Evolutionary conservation across 2,888 invertebrate species (phyloP).

Genomic region (Drosophila meridiana): DNA sequence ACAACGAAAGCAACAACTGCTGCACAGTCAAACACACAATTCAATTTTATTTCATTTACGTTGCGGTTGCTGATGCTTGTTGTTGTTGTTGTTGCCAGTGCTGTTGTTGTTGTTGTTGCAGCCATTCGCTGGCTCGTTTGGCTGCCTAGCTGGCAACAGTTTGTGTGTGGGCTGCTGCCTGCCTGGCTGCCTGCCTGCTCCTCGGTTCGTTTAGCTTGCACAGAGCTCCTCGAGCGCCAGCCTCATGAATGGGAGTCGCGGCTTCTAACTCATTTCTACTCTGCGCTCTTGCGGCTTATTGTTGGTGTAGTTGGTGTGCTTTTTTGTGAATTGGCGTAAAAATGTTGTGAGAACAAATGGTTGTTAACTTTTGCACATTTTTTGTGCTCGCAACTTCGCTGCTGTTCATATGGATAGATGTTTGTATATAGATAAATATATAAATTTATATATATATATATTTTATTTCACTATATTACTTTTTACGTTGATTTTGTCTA

Average conservation of each 20-base stretch:
- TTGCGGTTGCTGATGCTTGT: slow-evolving; percentile 47
- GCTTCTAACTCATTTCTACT: slow-evolving; percentile 74
- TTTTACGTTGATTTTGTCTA: slow-evolving; percentile 52
- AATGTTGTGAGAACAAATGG: slow-evolving; percentile 81
- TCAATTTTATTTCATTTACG: slow-evolving; percentile 77
- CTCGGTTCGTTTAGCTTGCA: slow-evolving; percentile 60
- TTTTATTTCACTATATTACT: slow-evolving; percentile 32
- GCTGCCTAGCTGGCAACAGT: slow-evolving; percentile 56
- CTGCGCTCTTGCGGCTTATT: slow-evolving; percentile 26
- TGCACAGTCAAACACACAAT: slow-evolving; percentile 74
- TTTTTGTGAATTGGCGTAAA: slow-evolving; percentile 80
- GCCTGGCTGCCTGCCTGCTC: slow-evolving; percentile 31
- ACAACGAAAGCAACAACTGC: slow-evolving; percentile 57
- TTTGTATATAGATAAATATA: background rate
- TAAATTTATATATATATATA: background rate
- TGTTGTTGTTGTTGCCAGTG: slow-evolving; percentile 11
- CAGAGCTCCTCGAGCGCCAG: slow-evolving; percentile 74
- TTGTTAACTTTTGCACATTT: slow-evolving; percentile 78
- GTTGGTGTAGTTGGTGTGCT: slow-evolving; percentile 36
- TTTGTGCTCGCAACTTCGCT: slow-evolving; percentile 46
- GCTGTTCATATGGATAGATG: slow-evolving; percentile 11
- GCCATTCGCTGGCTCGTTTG: slow-evolving; percentile 63
- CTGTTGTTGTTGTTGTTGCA: slow-evolving; percentile 3
- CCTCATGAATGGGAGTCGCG: slow-evolving; percentile 75
- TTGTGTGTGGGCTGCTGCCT: slow-evolving; percentile 68